phyloP scores from a whole-genome alignment of 2,113 vertebrate species.

The Bucco capensis region DNA sequence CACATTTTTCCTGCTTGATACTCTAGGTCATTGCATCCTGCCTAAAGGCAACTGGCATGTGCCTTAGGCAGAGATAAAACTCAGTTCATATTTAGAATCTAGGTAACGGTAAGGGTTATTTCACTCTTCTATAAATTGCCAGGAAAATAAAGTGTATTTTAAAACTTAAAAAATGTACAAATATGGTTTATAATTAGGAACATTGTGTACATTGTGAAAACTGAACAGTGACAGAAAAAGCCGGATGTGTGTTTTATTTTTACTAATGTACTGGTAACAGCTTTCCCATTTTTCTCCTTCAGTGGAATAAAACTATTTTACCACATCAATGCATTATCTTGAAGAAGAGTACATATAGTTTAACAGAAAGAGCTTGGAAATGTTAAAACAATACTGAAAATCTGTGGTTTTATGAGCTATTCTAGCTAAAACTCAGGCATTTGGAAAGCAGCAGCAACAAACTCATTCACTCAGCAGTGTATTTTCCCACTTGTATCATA shows the following conservation, averaged over 20 bases:
- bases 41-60: background rate
- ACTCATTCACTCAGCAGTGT: background rate
- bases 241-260: background rate
- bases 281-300: background rate
- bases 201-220: background rate
- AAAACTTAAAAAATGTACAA: background rate
- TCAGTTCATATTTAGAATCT: background rate
- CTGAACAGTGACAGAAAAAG: background rate
- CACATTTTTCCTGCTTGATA: background rate
- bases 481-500: constrained; percentile 5
- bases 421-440: background rate
- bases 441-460: background rate
- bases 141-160: background rate
- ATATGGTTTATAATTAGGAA: background rate
- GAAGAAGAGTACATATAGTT: background rate
- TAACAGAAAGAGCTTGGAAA: background rate
- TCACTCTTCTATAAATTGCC: background rate
- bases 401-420: background rate
- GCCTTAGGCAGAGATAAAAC: background rate
- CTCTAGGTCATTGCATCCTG: background rate
- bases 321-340: background rate
- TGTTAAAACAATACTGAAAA: background rate
- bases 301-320: background rate
- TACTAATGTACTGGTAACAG: background rate
- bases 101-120: background rate